Base-by-base conservation (phyloP, 1,140 invertebrate genomes). In the Hyphantria cunea region DNA sequence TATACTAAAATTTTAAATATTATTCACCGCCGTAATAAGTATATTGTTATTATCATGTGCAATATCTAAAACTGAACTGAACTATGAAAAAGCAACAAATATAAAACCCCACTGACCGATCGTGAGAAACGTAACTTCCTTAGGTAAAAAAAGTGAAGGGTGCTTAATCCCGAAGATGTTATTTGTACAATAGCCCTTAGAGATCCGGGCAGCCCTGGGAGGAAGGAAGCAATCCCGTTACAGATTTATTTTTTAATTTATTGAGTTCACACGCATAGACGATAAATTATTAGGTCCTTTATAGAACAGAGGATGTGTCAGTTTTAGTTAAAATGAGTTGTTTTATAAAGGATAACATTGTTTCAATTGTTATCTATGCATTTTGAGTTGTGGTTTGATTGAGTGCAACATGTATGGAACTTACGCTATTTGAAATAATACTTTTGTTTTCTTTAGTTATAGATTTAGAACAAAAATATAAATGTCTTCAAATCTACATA, bases 171-270 rank as follows among this genome's bases (percentile, higher is more conserved):
- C 44, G 15, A 34, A 52, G 31, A 45, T 64, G 44, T 69, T 61
- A 63, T 64, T 62, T 64, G 44, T 15, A 41, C 50, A 67, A 78
- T 71, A 71, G 68, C 71, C 72, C 74, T 69, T 69, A 42, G 61
- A 54, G 39, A 61, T 66, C 66, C 61, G 50, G 32, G 37, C 2
- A 2, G 37, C 17, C 50, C 32, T 11, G 39, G 32, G 45, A 75
- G 72, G 72, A 75, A 76, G 78, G 78, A 80, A 78, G 72, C 61
- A 44, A 69, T 17, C 63, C 74, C 72, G 76, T 76, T 81, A 81
- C 65, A 56, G 5, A 64, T 71, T 74, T 64, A 61, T 64, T 51
- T 56, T 17, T 11, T 49, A 48, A 55, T 71, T 58, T 58, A 58
- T 58, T 8, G 41, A 63, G 71, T 82, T 82, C 76, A 76, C 78